Base-by-base conservation (phyloP, 2,888 invertebrate species). In the Craniophora ligustri region DNA sequence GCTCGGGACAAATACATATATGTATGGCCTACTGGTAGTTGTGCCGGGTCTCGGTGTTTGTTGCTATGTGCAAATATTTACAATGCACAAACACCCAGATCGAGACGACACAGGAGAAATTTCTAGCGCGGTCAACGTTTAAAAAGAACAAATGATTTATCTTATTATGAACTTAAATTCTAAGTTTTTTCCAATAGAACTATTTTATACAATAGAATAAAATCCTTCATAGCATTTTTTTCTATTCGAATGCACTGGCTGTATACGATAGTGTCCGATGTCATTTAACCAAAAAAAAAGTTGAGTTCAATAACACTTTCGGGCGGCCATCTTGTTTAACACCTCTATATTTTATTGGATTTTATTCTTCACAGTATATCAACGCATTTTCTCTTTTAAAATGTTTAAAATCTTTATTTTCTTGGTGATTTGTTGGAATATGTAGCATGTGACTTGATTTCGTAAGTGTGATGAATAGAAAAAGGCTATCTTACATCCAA, bases 381-480 rank as follows among this genome's bases (percentile, higher is more conserved):
- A 49, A 41, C 41, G 44, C 23, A 26, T 15, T 39, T 47, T 44
- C 31, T 30, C 10, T 30, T n/a, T n/a, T n/a, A n/a, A n/a, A n/a
- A n/a, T n/a, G n/a, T 55, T 46, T 39, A 30, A 57, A 64, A 64
- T 45, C 18, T 49, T 44, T 50, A 50, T 32, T 57, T 64, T 56
- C 36, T 56, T 11, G 6, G 13, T 30, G 14, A 64, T 50, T 57
- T 46, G 50, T 46, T 45, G 14, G 10, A 49, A 40, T 45, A 26
- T n/a, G 16, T 39, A n/a, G 11, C 8, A 15, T 57, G 53, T 49
- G 60, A 59, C 42, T 38, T 32, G 26, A 40, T 47, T 58, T 6
- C 19, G 11, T 35, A 40, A 47, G 40, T 31, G 48, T 13, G 15
- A 44, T 58, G 48, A 54, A 64, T 58, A 31, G 5, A 41, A 26